Conservation (phyloP, 2,888 invertebrate genomes). For the Theretra japonica region DNA sequence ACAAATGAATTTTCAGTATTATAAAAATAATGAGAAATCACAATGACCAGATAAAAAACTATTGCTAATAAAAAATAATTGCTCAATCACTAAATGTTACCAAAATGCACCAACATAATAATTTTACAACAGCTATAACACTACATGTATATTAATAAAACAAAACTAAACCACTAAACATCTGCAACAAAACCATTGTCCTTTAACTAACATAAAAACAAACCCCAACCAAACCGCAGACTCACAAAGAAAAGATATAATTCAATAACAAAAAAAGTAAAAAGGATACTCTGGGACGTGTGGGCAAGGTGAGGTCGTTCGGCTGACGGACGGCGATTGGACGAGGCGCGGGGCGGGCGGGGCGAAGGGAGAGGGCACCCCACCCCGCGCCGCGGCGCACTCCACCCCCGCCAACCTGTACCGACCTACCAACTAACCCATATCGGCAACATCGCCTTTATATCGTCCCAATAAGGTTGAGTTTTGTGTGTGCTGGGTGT, state of each 20-base stretch:
- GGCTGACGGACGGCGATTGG: conserved; percentile 72
- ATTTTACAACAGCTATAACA: neutral
- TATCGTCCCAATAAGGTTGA: conserved; percentile 49
- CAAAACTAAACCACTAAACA: conserved; percentile 3
- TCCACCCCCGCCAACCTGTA: conserved; percentile 68
- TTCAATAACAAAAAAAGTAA: conserved; percentile 36
- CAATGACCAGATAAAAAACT: neutral
- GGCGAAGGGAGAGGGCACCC: conserved; percentile 65
- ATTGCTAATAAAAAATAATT: neutral
- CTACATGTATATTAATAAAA: neutral
- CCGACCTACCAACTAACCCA: conserved; percentile 67
- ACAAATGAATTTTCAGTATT: too few species aligned
- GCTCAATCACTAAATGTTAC: neutral
- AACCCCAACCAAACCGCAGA: conserved; percentile 37
- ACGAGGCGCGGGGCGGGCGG: conserved; percentile 71
- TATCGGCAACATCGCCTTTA: conserved; percentile 62
- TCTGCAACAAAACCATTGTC: conserved; percentile 33
- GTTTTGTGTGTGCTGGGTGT: conserved; percentile 50
- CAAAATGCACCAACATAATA: neutral
- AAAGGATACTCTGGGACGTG: conserved; percentile 76
- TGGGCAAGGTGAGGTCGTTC: conserved; percentile 79
- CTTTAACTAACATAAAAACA: conserved; percentile 28
- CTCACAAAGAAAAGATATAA: conserved; percentile 48
- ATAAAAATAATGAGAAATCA: too few species aligned
- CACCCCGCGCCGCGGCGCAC: conserved; percentile 70